Conservation (phyloP, 2,888 invertebrate species). For the Camptogramma bilineatum region DNA sequence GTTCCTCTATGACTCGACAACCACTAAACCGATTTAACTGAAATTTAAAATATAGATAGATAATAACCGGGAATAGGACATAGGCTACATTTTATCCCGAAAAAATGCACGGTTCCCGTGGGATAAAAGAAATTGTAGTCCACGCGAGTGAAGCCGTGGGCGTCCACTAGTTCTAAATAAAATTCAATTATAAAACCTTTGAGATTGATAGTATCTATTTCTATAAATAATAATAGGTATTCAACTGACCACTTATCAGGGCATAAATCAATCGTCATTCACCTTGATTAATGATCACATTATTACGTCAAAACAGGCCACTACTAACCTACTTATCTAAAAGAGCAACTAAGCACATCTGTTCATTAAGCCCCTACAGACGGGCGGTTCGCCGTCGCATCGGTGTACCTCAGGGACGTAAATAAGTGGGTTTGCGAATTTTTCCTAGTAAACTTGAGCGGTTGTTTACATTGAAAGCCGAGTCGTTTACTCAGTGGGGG, state of each 20-base stretch:
- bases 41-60: too few relatives aligned
- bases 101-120: too few relatives aligned
- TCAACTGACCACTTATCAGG: neutral
- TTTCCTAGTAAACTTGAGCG: conserved; percentile 78
- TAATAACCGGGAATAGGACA: too few relatives aligned
- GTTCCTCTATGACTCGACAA: too few relatives aligned
- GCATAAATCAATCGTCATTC: neutral
- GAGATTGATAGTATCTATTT: neutral
- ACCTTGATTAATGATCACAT: conserved; percentile 5
- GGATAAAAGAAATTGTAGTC: too few relatives aligned
- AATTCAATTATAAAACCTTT: neutral
- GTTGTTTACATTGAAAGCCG: conserved; percentile 80
- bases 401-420: conserved; percentile 72
- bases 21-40: too few relatives aligned
- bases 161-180: too few relatives aligned
- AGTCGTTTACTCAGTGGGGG: conserved; percentile 75
- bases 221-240: neutral
- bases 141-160: too few relatives aligned
- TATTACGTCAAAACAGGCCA: conserved; percentile 13
- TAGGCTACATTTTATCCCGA: too few relatives aligned
- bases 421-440: conserved; percentile 80
- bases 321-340: conserved; percentile 32
- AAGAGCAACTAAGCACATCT: conserved; percentile 41
- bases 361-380: conserved; percentile 46
- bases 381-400: conserved; percentile 53